These are phyloP conservation scores for Gallirallus australis DNA, from an alignment of 2,797 vertebrate genomes.

Conservation along the genomic window DNA sequence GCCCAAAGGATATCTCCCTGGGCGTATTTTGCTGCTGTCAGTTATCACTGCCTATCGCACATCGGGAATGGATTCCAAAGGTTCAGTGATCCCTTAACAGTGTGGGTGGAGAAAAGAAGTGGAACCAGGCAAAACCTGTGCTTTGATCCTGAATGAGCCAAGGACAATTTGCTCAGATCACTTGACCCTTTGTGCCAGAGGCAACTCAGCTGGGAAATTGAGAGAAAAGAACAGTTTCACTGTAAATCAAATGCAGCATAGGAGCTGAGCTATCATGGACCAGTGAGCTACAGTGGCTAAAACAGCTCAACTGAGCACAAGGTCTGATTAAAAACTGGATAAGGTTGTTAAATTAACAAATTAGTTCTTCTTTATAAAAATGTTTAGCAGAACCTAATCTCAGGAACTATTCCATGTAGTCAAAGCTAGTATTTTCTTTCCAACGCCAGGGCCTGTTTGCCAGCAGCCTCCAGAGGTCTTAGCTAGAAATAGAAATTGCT, in stretches of 20 bases:
- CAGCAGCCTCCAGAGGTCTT: background rate
- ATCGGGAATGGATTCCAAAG: background rate
- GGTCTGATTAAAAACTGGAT: background rate
- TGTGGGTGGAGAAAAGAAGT: background rate
- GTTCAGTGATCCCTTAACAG: background rate
- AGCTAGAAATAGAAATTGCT: background rate
- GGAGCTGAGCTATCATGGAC: background rate
- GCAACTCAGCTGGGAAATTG: background rate
- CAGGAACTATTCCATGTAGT: background rate
- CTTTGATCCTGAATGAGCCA: constrained; percentile 18
- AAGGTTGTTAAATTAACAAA: background rate
- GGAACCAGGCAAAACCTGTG: background rate
- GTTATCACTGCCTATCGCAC: background rate
- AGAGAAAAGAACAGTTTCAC: constrained; percentile 31
- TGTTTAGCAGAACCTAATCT: background rate
- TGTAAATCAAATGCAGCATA: background rate
- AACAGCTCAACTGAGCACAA: background rate
- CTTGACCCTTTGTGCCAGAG: constrained; percentile 1
- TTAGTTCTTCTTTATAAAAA: background rate
- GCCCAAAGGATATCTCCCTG: background rate
- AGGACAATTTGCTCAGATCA: background rate
- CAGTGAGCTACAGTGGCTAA: background rate
- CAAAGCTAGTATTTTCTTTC: background rate
- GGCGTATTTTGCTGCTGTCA: background rate
- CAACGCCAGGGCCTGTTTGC: background rate